Percentiles rank a stretch among this genome's conserved stretches.
Evolutionary conservation across 2,113 vertebrate genomes (phyloP).

Genomic region (Camelus dromedarius): DNA sequence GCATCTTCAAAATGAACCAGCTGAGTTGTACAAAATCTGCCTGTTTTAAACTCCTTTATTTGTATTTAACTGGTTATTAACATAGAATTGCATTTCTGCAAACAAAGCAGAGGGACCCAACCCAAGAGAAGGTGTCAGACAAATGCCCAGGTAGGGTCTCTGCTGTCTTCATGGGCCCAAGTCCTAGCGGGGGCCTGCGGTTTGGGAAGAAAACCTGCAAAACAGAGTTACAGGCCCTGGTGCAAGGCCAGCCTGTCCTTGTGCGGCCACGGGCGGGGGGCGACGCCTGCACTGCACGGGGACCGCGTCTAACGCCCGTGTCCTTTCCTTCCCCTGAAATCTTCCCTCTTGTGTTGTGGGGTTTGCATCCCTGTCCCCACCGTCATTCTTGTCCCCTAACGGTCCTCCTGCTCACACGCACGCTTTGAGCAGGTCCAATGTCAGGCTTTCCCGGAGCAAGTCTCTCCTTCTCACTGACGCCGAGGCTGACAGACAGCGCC

Average conservation of each 20-base stretch:
- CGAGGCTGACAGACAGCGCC: not conserved
- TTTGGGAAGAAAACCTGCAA: not conserved
- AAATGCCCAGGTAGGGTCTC: accelerated
- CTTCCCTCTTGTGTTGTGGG: not conserved
- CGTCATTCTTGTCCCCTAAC: not conserved
- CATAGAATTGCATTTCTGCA: not conserved
- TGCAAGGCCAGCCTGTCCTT: not conserved
- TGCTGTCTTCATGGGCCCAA: not conserved
- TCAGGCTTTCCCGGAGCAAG: not conserved
- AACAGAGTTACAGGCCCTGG: accelerated
- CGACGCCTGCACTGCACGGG: accelerated
- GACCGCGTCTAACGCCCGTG: accelerated
- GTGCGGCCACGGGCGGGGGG: accelerated
- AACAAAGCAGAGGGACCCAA: not conserved
- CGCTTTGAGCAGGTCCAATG: too few relatives aligned
- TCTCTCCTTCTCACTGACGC: not conserved
- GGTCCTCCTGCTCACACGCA: too few relatives aligned
- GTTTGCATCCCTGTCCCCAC: not conserved
- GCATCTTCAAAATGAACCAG: accelerated
- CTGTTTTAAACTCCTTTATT: accelerated
- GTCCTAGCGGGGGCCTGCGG: not conserved
- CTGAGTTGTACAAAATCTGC: not conserved
- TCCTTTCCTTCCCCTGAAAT: too few relatives aligned
- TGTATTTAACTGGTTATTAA: not conserved
- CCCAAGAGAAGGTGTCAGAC: accelerated